Evolutionary conservation across 2,888 invertebrate genomes (phyloP).

Genomic region (Cephus nigrinus): DNA sequence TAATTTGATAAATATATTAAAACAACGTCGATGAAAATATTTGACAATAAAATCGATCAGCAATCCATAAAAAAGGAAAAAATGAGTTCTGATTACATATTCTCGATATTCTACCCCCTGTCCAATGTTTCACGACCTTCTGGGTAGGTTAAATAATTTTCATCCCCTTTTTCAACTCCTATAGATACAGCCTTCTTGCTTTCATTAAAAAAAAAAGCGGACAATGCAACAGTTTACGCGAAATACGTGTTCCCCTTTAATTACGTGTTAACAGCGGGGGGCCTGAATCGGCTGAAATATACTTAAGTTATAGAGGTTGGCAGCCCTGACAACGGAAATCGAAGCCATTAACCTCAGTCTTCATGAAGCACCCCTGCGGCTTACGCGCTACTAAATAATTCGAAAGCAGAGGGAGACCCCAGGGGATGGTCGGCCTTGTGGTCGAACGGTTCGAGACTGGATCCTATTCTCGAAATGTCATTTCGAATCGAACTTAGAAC

Average conservation of each 20-base stretch:
- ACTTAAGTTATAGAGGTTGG: slow-evolving; percentile 35
- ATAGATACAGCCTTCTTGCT: not conserved
- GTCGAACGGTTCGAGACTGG: slow-evolving; percentile 32
- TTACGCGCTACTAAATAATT: slow-evolving; percentile 58
- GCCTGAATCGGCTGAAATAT: slow-evolving; percentile 32
- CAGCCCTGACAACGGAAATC: slow-evolving; percentile 47
- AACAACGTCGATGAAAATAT: no score
- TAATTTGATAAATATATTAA: no score
- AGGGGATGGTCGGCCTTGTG: slow-evolving; percentile 9
- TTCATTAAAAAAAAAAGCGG: not conserved
- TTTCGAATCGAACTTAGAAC: slow-evolving; percentile 27
- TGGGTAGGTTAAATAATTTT: no score
- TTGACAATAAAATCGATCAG: not conserved
- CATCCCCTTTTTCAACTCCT: not conserved
- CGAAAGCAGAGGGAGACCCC: slow-evolving; percentile 19
- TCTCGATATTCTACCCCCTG: no score
- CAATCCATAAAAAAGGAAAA: not conserved
- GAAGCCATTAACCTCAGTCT: slow-evolving; percentile 56
- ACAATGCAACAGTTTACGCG: slow-evolving; percentile 8
- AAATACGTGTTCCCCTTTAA: slow-evolving; percentile 24
- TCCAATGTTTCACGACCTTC: no score
- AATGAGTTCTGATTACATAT: not conserved
- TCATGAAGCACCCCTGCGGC: slow-evolving; percentile 40
- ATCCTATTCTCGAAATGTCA: slow-evolving; percentile 33
- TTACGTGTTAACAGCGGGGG: slow-evolving; percentile 12